Percentiles rank a stretch among this genome's conserved stretches.
Evolutionary conservation across 2,113 vertebrate species (phyloP).

Genomic region (Elaphurus davidianus): DNA sequence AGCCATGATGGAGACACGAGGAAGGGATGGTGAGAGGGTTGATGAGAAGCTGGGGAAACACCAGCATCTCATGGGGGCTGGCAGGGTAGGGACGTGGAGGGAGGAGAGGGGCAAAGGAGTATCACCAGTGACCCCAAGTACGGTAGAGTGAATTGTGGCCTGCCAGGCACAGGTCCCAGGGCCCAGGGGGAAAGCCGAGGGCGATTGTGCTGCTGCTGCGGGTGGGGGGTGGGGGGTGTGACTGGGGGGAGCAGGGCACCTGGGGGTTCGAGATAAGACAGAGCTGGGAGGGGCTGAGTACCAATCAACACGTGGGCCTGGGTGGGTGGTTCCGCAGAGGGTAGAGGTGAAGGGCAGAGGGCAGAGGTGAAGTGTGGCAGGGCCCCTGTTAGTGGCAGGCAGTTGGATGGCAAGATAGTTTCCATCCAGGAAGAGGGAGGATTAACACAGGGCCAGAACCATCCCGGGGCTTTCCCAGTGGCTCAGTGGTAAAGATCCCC

Average conservation of each 20-base stretch:
- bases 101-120: background rate
- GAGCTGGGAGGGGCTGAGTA: background rate
- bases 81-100: background rate
- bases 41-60: background rate
- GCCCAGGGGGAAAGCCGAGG: background rate
- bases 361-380: background rate
- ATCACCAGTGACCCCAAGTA: background rate
- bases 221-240: background rate
- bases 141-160: background rate
- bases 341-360: background rate
- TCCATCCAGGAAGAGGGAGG: background rate
- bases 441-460: background rate
- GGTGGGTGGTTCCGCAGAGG: background rate
- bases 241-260: background rate
- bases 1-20: background rate
- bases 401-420: background rate
- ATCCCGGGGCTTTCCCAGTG: background rate
- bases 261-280: background rate
- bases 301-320: background rate
- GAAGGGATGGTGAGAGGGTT: background rate
- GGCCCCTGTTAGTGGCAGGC: background rate
- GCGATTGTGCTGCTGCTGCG: background rate
- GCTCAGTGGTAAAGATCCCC: background rate
- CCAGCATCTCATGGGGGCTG: background rate
- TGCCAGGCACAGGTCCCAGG: accelerated